Evolutionary conservation across 2,113 vertebrate genomes (phyloP).

Genomic region (Chloropsis hardwickii): DNA sequence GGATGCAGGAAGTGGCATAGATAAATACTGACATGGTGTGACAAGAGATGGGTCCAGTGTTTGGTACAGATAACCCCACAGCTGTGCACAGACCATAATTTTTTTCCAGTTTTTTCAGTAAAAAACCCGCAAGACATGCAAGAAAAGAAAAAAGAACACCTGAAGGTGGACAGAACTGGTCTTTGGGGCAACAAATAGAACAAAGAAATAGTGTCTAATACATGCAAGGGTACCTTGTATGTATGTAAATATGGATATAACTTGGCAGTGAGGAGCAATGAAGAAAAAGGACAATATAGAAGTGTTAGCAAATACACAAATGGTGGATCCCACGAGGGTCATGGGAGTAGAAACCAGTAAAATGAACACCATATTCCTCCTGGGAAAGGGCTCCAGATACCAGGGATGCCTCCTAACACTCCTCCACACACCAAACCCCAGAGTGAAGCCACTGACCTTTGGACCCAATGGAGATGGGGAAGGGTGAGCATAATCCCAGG

Average conservation of each 20-base stretch:
- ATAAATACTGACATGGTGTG: rapidly evolving
- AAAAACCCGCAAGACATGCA: background rate
- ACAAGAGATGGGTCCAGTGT: background rate
- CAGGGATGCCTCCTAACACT: rapidly evolving
- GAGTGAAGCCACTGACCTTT: background rate
- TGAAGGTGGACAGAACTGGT: background rate
- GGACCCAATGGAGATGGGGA: rapidly evolving
- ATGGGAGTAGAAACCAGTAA: background rate
- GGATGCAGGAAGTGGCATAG: rapidly evolving
- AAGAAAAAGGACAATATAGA: background rate
- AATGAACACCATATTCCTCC: background rate
- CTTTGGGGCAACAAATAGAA: background rate
- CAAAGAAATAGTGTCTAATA: background rate
- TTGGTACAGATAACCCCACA: rapidly evolving
- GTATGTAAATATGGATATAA: background rate
- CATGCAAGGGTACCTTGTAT: background rate
- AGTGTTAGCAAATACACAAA: background rate
- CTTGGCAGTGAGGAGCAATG: background rate
- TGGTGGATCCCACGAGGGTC: background rate
- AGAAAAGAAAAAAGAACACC: background rate
- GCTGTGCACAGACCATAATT: background rate
- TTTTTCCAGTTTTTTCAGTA: background rate
- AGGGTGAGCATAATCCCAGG: background rate
- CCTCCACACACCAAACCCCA: background rate
- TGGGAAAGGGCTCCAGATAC: background rate